Percentiles rank a stretch among this genome's conserved stretches.
phyloP scores from a whole-genome alignment of 92 coral and sea anemone genomes.

The Zoanthus sociatus region DNA sequence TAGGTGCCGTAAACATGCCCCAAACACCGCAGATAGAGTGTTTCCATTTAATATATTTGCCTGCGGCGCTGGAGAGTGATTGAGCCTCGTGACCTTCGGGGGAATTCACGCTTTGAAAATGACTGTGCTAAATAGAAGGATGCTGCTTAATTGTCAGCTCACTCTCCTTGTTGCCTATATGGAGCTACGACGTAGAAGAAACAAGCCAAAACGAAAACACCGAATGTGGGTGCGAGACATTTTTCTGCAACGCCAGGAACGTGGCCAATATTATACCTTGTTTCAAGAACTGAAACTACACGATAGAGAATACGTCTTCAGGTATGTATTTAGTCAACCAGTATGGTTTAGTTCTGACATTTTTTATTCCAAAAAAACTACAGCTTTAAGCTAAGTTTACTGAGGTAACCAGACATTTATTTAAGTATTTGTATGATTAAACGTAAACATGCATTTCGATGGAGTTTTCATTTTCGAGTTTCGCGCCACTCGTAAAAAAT shows the following conservation, averaged over 20 bases:
- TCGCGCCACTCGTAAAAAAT: conserved; percentile 6
- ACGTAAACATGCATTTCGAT: conserved; percentile 22
- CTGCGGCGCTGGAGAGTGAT: conserved; percentile 15
- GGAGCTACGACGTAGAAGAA: conserved; percentile 28
- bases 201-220: conserved; percentile 40
- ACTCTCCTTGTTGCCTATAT: conserved; percentile 14
- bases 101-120: conserved; percentile 31
- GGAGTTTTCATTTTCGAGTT: conserved; percentile 21
- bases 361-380: conserved; percentile 11
- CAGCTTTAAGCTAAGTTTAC: conserved; percentile 22
- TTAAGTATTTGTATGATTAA: conserved; percentile 31
- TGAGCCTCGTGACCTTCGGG: conserved; percentile 12
- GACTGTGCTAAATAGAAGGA: conserved; percentile 27
- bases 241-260: conserved; percentile 36
- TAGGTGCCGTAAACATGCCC: conserved; percentile 7
- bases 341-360: conserved; percentile 36
- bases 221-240: conserved; percentile 33
- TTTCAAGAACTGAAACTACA: conserved; percentile 25
- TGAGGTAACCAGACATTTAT: conserved; percentile 15
- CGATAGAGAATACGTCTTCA: conserved; percentile 29
- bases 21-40: conserved; percentile 13
- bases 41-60: conserved; percentile 9
- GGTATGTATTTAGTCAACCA: conserved; percentile 25
- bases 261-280: conserved; percentile 26
- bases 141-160: conserved; percentile 20